These are phyloP conservation scores for Meteorus cinctellus DNA, from an alignment of 2,888 invertebrate genomes.

Conservation along the genomic window DNA sequence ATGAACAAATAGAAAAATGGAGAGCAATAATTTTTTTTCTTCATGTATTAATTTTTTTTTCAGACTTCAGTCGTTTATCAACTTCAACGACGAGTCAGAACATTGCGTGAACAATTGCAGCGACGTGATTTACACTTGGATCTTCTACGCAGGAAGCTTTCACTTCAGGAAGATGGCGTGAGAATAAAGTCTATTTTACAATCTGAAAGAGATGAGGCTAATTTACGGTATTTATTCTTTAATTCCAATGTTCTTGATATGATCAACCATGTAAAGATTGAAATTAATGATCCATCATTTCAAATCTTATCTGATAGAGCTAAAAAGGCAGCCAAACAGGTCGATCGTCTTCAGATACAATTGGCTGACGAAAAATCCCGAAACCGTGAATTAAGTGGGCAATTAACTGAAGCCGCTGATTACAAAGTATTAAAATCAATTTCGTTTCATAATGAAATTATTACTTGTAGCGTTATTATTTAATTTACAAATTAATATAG, in stretches of 20 bases:
- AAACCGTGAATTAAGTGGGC: conserved; percentile 88
- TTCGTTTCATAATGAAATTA: neutral
- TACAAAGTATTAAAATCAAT: conserved; percentile 80
- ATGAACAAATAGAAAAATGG: neutral
- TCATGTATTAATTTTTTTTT: conserved; percentile 48
- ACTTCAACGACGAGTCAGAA: conserved; percentile 89
- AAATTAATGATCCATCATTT: neutral
- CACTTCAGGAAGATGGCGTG: conserved; percentile 85
- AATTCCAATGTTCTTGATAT: conserved; percentile 8
- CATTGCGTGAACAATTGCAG: conserved; percentile 91
- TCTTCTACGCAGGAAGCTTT: conserved; percentile 88
- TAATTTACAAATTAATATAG: neutral
- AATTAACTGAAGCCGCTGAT: conserved; percentile 89
- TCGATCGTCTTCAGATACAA: conserved; percentile 87
- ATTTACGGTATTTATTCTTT: conserved; percentile 65
- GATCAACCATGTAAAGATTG: conserved; percentile 13
- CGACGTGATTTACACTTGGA: conserved; percentile 94
- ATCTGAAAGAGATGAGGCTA: conserved; percentile 74
- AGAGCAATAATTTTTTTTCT: neutral
- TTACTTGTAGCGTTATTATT: neutral
- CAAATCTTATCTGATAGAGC: conserved; percentile 72
- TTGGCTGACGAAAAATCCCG: conserved; percentile 88
- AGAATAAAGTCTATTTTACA: conserved; percentile 78
- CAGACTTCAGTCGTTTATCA: conserved; percentile 92
- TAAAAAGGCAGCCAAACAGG: conserved; percentile 88